A percentile compares a stretch with the other conserved stretches of the same genome.
These are phyloP conservation scores for Aplocera efformata DNA, from an alignment of 2,888 invertebrate species.

Conservation along the genomic window DNA sequence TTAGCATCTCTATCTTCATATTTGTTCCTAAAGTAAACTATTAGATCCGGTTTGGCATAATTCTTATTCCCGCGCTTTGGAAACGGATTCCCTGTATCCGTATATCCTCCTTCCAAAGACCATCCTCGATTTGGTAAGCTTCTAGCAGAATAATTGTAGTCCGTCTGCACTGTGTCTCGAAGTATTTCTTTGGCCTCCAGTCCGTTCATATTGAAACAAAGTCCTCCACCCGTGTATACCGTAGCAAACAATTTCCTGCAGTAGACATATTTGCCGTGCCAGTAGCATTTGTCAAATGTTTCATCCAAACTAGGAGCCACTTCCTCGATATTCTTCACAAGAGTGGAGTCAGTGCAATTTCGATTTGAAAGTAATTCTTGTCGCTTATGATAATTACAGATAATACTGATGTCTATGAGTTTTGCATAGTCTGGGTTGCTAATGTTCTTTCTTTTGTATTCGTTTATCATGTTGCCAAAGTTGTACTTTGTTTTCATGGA, in stretches of 20 bases:
- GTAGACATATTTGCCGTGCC: constrained; percentile 4
- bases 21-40: too few species aligned
- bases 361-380: constrained; percentile 2
- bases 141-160: too few species aligned
- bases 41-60: too few species aligned
- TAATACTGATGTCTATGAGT: not conserved
- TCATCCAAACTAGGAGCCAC: constrained; percentile 20
- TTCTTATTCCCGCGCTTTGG: too few species aligned
- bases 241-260: constrained; percentile 18
- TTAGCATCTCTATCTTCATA: constrained; percentile 30
- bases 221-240: constrained; percentile 40
- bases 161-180: not conserved
- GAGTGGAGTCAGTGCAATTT: too few species aligned
- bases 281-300: constrained; percentile 13
- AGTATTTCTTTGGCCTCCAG: constrained; percentile 41
- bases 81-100: too few species aligned
- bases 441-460: too few species aligned
- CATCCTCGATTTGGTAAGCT: constrained; percentile 16
- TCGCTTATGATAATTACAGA: too few species aligned
- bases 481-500: constrained; percentile 30
- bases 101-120: too few species aligned
- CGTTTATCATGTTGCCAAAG: constrained; percentile 21
- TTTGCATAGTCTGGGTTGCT: too few species aligned
- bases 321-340: constrained; percentile 13
- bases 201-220: constrained; percentile 43